Evolutionary conservation across 2,797 vertebrate species (phyloP), one percentile per base, ranked within the genome.

Genomic region (Gallinago solitaria): DNA sequence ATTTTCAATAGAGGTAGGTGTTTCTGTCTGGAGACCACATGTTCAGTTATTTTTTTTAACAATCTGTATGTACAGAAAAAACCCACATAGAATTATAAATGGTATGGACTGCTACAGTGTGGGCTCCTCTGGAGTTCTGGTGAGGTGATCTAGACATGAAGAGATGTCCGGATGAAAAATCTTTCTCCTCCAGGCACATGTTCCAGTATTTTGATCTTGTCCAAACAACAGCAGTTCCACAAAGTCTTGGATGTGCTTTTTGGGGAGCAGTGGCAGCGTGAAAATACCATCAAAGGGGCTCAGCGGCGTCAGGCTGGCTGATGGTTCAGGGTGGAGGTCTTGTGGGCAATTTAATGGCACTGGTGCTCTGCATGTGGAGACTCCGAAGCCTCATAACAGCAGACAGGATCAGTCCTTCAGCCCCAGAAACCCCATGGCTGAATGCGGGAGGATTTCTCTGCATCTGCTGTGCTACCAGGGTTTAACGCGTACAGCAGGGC

Each of bases 11-110:
- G 39, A 59, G 39, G 47, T 93, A 93, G 77, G 77, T 95, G 90
- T 94, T 96, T 96, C 70, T 94, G 30, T 82, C 85, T 96, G 95
- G 93, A 96, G 37, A 90, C 93, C 94, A 94, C 74, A 95, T 96
- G 90, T 89, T 86, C 17, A 1, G 16, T 32, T 0, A 24, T 39
- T 79, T 76, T 76, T 95, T 91, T 61, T 5, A 65, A 74, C 83
- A 82, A 57, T 76, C 77, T 87, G 23, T 69, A n/a, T n/a, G 59
- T 19, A 61, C n/a, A n/a, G 61, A 75, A 81, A 59, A 69, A 61
- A 77, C 10, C 6, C 20, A 21, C 45, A 47, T 47, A 6, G 6
- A 17, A 60, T 32, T 54, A 15, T 16, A 68, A 59, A 28, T 67
- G 37, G 19, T 78, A 48, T 20, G 35, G 60, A 65, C 80, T 91